Evolutionary conservation across 2,797 vertebrate genomes (phyloP).

Genomic region (Tragelaphus oryx): DNA sequence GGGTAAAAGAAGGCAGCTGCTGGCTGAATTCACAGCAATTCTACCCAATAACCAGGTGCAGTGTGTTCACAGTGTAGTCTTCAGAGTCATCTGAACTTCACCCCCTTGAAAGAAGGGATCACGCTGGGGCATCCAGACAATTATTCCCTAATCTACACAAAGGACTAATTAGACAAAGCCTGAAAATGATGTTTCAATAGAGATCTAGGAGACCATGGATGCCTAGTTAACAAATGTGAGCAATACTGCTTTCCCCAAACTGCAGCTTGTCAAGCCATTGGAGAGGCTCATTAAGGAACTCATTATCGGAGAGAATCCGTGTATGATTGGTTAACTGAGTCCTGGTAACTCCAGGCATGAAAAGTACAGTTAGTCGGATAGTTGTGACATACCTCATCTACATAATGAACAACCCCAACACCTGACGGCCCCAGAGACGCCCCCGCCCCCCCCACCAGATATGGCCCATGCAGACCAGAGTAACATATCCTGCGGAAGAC

Average conservation of each 20-base stretch:
- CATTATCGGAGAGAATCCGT: background rate
- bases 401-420: background rate
- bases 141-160: background rate
- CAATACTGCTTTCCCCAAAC: background rate
- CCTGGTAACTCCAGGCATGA: background rate
- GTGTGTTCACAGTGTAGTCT: background rate
- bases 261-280: background rate
- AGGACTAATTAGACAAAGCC: background rate
- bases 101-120: background rate
- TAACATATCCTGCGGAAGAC: background rate
- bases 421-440: background rate
- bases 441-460: background rate
- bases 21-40: background rate
- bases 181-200: background rate
- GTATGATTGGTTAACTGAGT: background rate
- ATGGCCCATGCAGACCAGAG: background rate
- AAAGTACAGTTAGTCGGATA: background rate
- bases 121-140: background rate
- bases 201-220: background rate
- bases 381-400: background rate
- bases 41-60: background rate
- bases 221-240: background rate
- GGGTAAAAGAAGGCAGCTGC: background rate
- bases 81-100: background rate
- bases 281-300: background rate